Percentiles rank a stretch among this genome's conserved stretches.
Evolutionary conservation across 2,113 vertebrate species (phyloP).

Genomic region (Gymnorhina tibicen): DNA sequence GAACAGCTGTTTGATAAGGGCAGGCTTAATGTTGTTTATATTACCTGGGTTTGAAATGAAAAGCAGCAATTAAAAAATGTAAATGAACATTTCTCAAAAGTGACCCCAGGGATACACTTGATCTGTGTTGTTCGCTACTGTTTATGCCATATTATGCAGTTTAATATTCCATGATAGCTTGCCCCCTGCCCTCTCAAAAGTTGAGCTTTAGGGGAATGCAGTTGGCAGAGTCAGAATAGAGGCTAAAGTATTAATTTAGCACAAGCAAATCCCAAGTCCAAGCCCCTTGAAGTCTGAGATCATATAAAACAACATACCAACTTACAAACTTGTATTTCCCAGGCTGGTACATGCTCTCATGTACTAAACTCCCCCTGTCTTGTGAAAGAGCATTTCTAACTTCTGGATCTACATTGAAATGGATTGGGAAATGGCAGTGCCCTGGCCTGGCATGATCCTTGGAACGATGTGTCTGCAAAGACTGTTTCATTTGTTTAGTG

Average conservation of each 20-base stretch:
- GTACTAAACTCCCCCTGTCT: background rate
- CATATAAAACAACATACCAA: background rate
- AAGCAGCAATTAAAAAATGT: conserved; percentile 55
- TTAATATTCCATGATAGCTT: background rate
- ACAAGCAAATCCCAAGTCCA: background rate
- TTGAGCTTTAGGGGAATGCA: background rate
- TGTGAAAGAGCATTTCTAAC: background rate
- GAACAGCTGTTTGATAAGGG: conserved; percentile 11
- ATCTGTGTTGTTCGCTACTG: background rate
- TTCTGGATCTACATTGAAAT: background rate
- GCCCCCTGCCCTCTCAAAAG: background rate
- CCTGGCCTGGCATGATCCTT: background rate
- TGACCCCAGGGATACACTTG: conserved; percentile 6
- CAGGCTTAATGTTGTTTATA: conserved; percentile 27
- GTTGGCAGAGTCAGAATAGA: background rate
- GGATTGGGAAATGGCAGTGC: background rate
- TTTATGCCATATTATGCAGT: background rate
- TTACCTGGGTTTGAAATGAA: conserved; percentile 30
- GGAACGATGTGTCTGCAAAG: background rate
- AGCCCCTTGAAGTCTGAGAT: background rate
- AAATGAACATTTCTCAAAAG: conserved; percentile 25
- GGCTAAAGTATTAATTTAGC: background rate
- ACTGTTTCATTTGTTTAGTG: background rate
- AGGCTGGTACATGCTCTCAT: background rate
- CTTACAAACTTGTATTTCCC: background rate